phyloP scores from a whole-genome alignment of 2,797 vertebrate genomes.

The Aulostomus chinensis region DNA sequence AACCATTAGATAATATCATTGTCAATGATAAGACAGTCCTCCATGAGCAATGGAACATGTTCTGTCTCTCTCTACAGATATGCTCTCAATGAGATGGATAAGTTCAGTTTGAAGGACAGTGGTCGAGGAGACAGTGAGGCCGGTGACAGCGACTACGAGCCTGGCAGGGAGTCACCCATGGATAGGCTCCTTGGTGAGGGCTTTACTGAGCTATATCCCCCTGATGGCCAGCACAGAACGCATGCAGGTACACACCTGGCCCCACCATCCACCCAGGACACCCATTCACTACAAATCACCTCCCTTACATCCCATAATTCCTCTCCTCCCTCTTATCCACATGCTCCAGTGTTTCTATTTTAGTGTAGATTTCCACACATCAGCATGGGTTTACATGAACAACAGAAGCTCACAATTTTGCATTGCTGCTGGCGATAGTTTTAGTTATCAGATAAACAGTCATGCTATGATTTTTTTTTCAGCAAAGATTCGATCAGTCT shows the following conservation, averaged over 20 bases:
- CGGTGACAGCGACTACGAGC: constrained; percentile 97
- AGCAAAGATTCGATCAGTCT: too few relatives aligned
- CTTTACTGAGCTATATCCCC: constrained; percentile 93
- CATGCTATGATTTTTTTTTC: too few relatives aligned
- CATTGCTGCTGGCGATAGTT: too few relatives aligned
- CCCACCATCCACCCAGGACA: constrained; percentile 2
- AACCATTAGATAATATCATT: constrained; percentile 13
- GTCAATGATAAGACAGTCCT: constrained; percentile 9
- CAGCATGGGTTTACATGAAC: too few relatives aligned
- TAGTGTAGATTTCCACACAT: too few relatives aligned
- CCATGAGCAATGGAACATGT: constrained; percentile 5
- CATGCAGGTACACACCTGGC: constrained; percentile 90
- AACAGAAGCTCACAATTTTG: too few relatives aligned
- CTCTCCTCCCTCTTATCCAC: too few relatives aligned
- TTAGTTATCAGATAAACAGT: too few relatives aligned
- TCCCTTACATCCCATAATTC: not conserved
- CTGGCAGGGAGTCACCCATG: constrained; percentile 95
- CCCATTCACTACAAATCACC: constrained; percentile 1
- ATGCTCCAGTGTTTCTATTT: too few relatives aligned
- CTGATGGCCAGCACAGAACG: constrained; percentile 89
- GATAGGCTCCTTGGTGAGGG: constrained; percentile 95
- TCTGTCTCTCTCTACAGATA: constrained; percentile 80
- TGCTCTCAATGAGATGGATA: constrained; percentile 98
- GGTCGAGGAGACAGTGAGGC: constrained; percentile 97
- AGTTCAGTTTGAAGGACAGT: constrained; percentile 99